Conservation (phyloP, 1,140 invertebrate species). For the Cyrtorhinus lividipennis region DNA sequence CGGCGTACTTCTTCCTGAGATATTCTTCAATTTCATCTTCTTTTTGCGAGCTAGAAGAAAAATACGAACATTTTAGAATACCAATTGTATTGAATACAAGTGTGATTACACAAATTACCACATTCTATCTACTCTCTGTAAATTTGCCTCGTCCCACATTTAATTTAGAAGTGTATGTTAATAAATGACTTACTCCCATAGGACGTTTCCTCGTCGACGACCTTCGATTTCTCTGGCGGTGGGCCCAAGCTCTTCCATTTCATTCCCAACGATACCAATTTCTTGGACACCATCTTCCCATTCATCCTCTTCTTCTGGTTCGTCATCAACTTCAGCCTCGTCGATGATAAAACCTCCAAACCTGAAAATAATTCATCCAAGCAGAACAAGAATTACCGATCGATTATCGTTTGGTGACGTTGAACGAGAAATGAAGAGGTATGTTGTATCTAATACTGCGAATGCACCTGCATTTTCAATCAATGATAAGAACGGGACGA, state of each 20-base stretch:
- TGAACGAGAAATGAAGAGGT: too few species aligned
- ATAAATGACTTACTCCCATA: conserved; percentile 62
- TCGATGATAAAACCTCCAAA: conserved; percentile 86
- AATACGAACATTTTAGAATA: too few species aligned
- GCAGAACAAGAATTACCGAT: conserved; percentile 22
- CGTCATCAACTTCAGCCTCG: conserved; percentile 86
- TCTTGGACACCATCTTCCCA: conserved; percentile 89
- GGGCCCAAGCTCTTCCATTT: conserved; percentile 74
- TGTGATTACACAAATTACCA: too few species aligned
- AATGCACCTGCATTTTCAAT: too few species aligned
- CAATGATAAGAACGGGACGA: too few species aligned
- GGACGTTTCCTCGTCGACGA: conserved; percentile 62
- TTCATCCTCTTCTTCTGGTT: conserved; percentile 85
- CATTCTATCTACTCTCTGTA: too few species aligned
- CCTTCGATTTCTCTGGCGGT: conserved; percentile 91
- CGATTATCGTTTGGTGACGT: too few species aligned
- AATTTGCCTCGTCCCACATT: too few species aligned
- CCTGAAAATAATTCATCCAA: neutral
- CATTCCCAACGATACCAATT: conserved; percentile 69
- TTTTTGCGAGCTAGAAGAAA: conserved; percentile 50
- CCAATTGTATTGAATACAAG: too few species aligned
- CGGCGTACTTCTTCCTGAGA: conserved; percentile 85
- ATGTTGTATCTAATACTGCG: too few species aligned
- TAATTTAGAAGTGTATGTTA: too few species aligned
- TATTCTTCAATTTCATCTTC: conserved; percentile 97